Evolutionary conservation across 2,113 vertebrate species (phyloP).

Genomic region (Petaurus breviceps): DNA sequence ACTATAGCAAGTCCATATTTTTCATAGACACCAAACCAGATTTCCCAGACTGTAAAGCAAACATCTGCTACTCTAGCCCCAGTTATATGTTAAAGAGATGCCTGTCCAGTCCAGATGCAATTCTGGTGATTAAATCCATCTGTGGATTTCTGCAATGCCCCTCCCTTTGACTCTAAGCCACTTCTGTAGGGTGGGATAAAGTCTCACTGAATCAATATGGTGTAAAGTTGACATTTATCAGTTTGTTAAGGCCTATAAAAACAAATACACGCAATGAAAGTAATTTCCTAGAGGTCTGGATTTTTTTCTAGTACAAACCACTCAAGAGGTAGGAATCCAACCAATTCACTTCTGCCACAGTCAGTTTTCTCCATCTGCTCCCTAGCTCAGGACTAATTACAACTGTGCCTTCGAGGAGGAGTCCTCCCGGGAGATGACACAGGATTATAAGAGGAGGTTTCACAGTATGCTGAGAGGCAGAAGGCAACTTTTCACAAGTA

Average conservation of each 20-base stretch:
- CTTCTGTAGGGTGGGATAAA: slow-evolving; percentile 8
- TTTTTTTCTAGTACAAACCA: neutral
- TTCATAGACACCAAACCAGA: slow-evolving; percentile 42
- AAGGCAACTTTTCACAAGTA: neutral
- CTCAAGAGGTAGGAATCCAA: slow-evolving; percentile 18
- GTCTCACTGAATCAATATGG: slow-evolving; percentile 8
- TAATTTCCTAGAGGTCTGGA: slow-evolving; percentile 24
- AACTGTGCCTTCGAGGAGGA: neutral
- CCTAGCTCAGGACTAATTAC: neutral
- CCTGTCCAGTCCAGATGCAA: slow-evolving; percentile 59
- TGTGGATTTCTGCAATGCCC: slow-evolving; percentile 19
- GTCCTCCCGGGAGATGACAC: neutral
- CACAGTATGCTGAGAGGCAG: slow-evolving; percentile 1
- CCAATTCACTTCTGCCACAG: neutral
- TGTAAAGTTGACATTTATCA: slow-evolving; percentile 36
- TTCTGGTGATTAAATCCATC: slow-evolving; percentile 46
- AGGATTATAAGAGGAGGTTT: slow-evolving; percentile 5
- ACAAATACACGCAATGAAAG: slow-evolving; percentile 44
- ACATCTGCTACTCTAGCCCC: slow-evolving; percentile 67
- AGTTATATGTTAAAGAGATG: slow-evolving; percentile 57
- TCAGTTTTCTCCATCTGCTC: slow-evolving; percentile 7
- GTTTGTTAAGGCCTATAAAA: slow-evolving; percentile 43
- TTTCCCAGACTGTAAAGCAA: slow-evolving; percentile 63
- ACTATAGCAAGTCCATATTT: slow-evolving; percentile 21
- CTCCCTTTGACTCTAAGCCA: slow-evolving; percentile 33